Percentiles rank a stretch among this genome's conserved stretches.
These are phyloP conservation scores for Onychostoma macrolepis DNA, from an alignment of 2,113 vertebrate genomes.

Conservation along the genomic window DNA sequence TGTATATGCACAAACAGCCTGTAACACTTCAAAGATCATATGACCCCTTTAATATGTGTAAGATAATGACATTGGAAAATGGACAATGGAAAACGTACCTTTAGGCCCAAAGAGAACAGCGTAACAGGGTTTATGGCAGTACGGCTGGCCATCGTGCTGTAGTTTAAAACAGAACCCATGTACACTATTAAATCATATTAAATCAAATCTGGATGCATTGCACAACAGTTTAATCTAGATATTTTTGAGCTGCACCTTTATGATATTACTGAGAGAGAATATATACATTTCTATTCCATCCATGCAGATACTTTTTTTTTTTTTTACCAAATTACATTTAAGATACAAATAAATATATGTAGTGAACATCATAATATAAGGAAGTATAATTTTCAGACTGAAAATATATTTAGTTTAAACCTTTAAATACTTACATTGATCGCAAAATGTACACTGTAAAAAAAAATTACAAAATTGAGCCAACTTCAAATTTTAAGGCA, in stretches of 20 bases:
- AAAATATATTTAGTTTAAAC: neutral
- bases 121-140: conserved; percentile 95
- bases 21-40: no score
- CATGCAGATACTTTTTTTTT: neutral
- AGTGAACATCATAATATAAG: neutral
- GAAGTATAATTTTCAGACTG: neutral
- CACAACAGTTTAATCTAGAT: neutral
- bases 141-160: conserved; percentile 92
- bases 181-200: neutral
- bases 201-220: neutral
- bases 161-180: conserved; percentile 19
- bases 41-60: no score
- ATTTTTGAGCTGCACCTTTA: neutral
- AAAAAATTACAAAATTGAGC: no score
- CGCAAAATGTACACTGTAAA: no score
- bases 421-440: neutral
- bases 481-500: no score
- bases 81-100: conserved; percentile 73
- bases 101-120: conserved; percentile 92
- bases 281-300: neutral
- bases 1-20: no score
- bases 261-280: neutral
- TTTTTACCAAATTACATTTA: neutral
- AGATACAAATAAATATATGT: neutral
- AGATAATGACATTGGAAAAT: neutral